These are phyloP conservation scores for Oreamnos americanus DNA, from an alignment of 2,113 vertebrate genomes.

Conservation along the genomic window DNA sequence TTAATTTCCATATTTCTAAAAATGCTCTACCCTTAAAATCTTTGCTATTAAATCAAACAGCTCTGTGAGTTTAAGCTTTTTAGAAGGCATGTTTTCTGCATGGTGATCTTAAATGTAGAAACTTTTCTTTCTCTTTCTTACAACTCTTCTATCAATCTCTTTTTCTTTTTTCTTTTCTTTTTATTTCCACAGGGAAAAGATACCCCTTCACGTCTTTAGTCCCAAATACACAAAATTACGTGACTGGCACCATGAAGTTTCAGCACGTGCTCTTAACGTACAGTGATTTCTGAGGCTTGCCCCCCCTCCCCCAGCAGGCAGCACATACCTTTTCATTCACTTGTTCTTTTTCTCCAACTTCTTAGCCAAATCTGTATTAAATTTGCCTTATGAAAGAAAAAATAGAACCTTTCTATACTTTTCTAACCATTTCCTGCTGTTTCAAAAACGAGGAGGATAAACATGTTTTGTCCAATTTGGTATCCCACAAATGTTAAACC, in stretches of 20 bases:
- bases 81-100: constrained; percentile 79
- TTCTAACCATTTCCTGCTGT: constrained; percentile 78
- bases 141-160: constrained; percentile 77
- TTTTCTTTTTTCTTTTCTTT: constrained; percentile 50
- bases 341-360: constrained; percentile 74
- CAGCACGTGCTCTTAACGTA: constrained; percentile 97
- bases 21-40: not conserved
- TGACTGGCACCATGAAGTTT: constrained; percentile 99
- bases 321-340: constrained; percentile 67
- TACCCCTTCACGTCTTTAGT: constrained; percentile 89
- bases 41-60: constrained; percentile 38
- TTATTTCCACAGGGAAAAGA: constrained; percentile 88
- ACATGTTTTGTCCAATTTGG: constrained; percentile 68
- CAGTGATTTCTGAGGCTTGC: constrained; percentile 85
- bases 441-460: constrained; percentile 72
- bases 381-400: constrained; percentile 49
- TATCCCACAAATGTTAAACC: constrained; percentile 59
- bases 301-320: constrained; percentile 65
- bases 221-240: constrained; percentile 97
- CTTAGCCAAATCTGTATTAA: constrained; percentile 68
- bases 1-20: constrained; percentile 50
- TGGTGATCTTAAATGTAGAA: constrained; percentile 66
- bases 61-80: constrained; percentile 36
- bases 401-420: constrained; percentile 80
- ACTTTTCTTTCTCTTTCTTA: constrained; percentile 78